phyloP scores from a whole-genome alignment of 2,113 vertebrate species.

The Phycodurus eques region DNA sequence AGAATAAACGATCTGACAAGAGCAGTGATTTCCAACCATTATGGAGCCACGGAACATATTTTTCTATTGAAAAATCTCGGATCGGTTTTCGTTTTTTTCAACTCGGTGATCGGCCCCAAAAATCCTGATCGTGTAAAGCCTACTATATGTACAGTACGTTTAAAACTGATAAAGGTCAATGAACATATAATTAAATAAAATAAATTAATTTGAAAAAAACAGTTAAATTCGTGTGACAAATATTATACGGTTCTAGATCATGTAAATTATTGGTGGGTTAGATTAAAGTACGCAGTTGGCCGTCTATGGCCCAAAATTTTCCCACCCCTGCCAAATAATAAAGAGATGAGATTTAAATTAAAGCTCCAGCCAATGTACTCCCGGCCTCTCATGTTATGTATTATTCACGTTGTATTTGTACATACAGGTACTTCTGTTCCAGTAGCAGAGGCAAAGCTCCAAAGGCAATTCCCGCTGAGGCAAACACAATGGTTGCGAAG shows the following conservation, averaged over 20 bases:
- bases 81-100: no score
- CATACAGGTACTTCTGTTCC: slow-evolving; percentile 17
- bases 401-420: neutral
- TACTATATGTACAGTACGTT: no score
- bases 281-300: neutral
- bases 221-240: no score
- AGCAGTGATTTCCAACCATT: no score
- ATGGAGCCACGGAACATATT: no score
- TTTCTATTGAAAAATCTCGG: no score
- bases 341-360: neutral
- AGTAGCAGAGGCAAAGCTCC: slow-evolving; percentile 62
- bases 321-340: neutral
- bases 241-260: neutral
- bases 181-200: no score
- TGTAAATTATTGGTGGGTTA: neutral
- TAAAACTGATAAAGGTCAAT: no score
- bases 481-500: slow-evolving; percentile 33
- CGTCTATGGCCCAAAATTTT: neutral
- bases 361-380: neutral
- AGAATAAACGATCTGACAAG: no score
- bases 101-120: no score
- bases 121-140: no score
- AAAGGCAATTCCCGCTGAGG: slow-evolving; percentile 39
- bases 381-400: neutral
- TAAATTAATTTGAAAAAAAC: no score